Evolutionary conservation across 2,113 vertebrate species (phyloP), one percentile per base, ranked within the genome.

Genomic region (Otocyon megalotis): DNA sequence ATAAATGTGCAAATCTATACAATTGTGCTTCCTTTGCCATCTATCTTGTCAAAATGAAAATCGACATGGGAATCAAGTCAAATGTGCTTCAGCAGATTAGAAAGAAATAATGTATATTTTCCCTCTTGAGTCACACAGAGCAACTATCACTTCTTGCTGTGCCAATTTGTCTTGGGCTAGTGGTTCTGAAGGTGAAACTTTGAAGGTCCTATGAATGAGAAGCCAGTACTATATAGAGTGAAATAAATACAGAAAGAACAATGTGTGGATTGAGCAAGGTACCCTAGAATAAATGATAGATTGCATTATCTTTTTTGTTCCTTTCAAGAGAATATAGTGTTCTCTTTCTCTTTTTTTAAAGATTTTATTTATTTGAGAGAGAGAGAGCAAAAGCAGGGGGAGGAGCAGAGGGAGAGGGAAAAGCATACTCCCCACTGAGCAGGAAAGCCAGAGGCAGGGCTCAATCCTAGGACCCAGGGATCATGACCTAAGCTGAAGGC

Each of bases 21-120:
- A 93, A 79, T n/a, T 97, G 76, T 76, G 50, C 92, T 97, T 97
- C 67, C 17, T 7, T 94, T 88, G 19, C 62, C 69, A 97, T 97
- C 92, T 94, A 56, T 98, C 96, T 96, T 98, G 97, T 98, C 97
- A 97, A 94, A 97, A 97, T 97, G 92, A 97, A 97, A 98, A 98
- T 98, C 74, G 54, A 96, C 97, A 81, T 74, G 95, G 93, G 94
- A 97, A 96, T 97, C 86, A 96, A 96, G 81, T 96, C 95, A 96
- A 96, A 97, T 94, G 72, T 90, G 90, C 74, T 97, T 93, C 94
- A 97, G 84, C 19, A 97, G 96, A 96, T 97, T 97, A 97, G 85
- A 81, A 85, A 91, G 56, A 97, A 97, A 89, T 95, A 96, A 97
- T 96, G 96, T 97, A 20, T 95, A 94, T 96, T 95, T 97, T 93